Percentiles rank a stretch among this genome's conserved stretches.
These are phyloP conservation scores for Marmota flaviventris DNA, from an alignment of 2,113 vertebrate species.

Conservation along the genomic window DNA sequence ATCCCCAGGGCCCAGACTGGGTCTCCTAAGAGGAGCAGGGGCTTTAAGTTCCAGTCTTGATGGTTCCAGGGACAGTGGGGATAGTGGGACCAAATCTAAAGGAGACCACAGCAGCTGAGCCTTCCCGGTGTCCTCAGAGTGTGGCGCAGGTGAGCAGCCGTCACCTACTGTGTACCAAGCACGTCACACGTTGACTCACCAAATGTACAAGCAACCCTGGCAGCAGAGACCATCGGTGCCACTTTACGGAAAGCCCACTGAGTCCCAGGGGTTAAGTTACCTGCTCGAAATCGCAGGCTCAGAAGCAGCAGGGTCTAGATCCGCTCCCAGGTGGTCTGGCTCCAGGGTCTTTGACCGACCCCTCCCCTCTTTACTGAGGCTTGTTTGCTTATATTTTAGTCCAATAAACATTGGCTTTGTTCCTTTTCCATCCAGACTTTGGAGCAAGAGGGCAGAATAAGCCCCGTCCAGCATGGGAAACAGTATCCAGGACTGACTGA, in stretches of 20 bases:
- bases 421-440: not conserved
- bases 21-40: not conserved
- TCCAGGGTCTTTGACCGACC: not conserved
- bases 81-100: not conserved
- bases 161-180: not conserved
- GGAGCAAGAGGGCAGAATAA: not conserved
- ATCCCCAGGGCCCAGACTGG: not conserved
- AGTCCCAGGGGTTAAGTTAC: not conserved
- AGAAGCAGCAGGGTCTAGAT: not conserved
- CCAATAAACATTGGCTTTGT: not conserved
- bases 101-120: not conserved
- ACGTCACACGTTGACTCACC: not conserved
- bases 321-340: not conserved
- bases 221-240: not conserved
- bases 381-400: not conserved
- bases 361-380: not conserved
- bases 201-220: not conserved
- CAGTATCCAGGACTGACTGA: not conserved
- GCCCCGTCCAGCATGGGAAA: not conserved
- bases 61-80: too few relatives aligned
- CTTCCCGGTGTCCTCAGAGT: not conserved
- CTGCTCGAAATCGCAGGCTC: not conserved
- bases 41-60: not conserved
- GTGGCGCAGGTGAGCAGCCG: accelerated
- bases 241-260: not conserved